Percentiles rank a stretch among this genome's conserved stretches.
Conservation (phyloP, 1,140 invertebrate genomes). For the Leptinotarsa texana region DNA sequence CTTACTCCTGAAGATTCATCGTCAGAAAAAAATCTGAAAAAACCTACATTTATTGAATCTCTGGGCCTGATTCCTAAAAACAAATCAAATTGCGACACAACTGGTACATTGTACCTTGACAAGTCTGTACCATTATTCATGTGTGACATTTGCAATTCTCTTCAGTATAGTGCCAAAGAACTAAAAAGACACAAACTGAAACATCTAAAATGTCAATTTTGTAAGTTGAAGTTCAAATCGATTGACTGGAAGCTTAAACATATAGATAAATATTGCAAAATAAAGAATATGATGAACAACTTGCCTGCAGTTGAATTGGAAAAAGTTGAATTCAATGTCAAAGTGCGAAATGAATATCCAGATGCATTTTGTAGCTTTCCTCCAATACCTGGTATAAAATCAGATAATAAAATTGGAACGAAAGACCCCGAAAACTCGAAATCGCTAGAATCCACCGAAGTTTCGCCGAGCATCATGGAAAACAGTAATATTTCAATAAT, state of each 20-base stretch:
- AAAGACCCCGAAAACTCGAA: background rate
- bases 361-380: constrained; percentile 28
- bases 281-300: constrained; percentile 35
- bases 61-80: background rate
- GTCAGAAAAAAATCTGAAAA: background rate
- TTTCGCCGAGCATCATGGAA: background rate
- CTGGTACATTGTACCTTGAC: constrained; percentile 3
- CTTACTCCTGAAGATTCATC: background rate
- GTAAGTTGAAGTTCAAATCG: constrained; percentile 34
- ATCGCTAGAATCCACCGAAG: background rate
- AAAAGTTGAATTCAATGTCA: constrained; percentile 29
- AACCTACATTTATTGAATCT: constrained; percentile 9
- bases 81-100: background rate
- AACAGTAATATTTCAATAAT: too few species aligned
- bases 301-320: constrained; percentile 26
- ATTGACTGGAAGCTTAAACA: constrained; percentile 32
- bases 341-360: constrained; percentile 35
- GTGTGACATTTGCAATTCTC: constrained; percentile 32
- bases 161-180: constrained; percentile 29
- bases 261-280: constrained; percentile 28
- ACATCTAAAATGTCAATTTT: constrained; percentile 42
- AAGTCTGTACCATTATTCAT: constrained; percentile 30
- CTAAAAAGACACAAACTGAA: constrained; percentile 33
- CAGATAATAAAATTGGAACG: background rate
- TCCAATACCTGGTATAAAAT: background rate